Conservation (phyloP, 2,113 vertebrate genomes). For the Phasianus colchicus region DNA sequence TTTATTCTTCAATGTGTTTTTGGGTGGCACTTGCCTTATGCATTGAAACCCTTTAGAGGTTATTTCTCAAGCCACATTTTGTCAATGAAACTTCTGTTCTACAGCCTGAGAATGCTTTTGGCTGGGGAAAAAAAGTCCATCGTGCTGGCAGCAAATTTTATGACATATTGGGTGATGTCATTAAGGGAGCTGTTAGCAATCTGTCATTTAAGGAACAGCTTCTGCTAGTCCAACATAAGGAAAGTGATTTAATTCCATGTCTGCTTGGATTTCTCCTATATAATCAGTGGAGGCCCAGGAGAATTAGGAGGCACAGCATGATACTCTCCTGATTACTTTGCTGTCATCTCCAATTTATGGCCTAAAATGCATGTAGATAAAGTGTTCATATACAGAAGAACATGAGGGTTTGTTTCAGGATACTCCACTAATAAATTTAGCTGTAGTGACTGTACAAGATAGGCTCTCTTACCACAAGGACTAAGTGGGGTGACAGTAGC, state of each 20-base stretch:
- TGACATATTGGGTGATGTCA: constrained; percentile 73
- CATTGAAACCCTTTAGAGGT: background rate
- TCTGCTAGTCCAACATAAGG: background rate
- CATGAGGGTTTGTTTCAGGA: background rate
- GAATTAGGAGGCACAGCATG: constrained; percentile 34
- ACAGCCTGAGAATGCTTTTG: constrained; percentile 38
- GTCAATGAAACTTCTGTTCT: constrained; percentile 16
- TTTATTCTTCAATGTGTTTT: constrained; percentile 39
- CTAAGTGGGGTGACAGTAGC: background rate
- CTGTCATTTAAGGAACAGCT: constrained; percentile 64
- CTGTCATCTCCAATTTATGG: constrained; percentile 38
- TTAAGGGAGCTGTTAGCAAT: constrained; percentile 68
- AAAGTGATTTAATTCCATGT: constrained; percentile 57
- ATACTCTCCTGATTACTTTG: constrained; percentile 41
- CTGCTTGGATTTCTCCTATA: constrained; percentile 53
- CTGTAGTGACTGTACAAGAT: background rate
- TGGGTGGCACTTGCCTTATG: constrained; percentile 32
- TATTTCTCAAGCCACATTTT: constrained; percentile 39
- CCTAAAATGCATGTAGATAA: background rate
- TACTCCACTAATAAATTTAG: background rate
- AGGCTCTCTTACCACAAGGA: background rate
- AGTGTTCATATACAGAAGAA: background rate
- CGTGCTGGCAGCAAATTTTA: constrained; percentile 61
- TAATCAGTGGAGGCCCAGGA: constrained; percentile 34
- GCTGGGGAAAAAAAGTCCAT: background rate